Conservation (phyloP, 2,888 invertebrate species). For the Xanthorhoe spadicearia region DNA sequence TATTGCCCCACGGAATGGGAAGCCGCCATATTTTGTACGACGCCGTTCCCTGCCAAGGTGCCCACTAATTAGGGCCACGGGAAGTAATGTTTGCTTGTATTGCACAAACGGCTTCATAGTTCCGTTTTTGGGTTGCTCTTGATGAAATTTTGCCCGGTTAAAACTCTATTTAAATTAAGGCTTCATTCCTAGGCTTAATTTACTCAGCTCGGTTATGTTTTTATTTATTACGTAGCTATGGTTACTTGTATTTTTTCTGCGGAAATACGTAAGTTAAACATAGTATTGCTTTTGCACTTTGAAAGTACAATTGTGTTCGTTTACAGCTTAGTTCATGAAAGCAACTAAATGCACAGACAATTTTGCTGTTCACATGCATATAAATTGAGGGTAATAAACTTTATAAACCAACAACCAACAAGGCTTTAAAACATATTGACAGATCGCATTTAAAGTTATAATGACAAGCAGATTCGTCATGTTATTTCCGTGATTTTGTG, state of each 20-base stretch:
- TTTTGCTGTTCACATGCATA: background rate
- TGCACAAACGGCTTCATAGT: slow-evolving; percentile 37
- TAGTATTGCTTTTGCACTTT: background rate
- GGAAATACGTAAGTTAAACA: background rate
- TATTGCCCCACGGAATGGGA: slow-evolving; percentile 43
- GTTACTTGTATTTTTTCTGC: background rate
- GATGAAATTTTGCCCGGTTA: slow-evolving; percentile 3
- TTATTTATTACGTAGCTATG: background rate
- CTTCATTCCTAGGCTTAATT: background rate
- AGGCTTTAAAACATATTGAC: background rate
- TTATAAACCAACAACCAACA: background rate
- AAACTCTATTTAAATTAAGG: background rate
- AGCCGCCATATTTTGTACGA: slow-evolving; percentile 42
- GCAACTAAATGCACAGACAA: background rate
- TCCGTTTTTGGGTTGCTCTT: slow-evolving; percentile 13
- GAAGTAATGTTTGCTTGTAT: slow-evolving; percentile 41
- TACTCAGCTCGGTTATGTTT: background rate
- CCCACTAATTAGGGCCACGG: slow-evolving; percentile 43
- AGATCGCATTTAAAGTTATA: too few relatives aligned
- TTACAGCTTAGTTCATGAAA: background rate
- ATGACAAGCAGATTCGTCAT: too few relatives aligned
- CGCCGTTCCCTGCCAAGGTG: slow-evolving; percentile 42
- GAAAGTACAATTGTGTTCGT: background rate
- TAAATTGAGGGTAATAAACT: slow-evolving; percentile 1
- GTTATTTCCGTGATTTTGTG: too few relatives aligned